phyloP scores from a whole-genome alignment of 2,113 vertebrate species.

The Peucedramus taeniatus region DNA sequence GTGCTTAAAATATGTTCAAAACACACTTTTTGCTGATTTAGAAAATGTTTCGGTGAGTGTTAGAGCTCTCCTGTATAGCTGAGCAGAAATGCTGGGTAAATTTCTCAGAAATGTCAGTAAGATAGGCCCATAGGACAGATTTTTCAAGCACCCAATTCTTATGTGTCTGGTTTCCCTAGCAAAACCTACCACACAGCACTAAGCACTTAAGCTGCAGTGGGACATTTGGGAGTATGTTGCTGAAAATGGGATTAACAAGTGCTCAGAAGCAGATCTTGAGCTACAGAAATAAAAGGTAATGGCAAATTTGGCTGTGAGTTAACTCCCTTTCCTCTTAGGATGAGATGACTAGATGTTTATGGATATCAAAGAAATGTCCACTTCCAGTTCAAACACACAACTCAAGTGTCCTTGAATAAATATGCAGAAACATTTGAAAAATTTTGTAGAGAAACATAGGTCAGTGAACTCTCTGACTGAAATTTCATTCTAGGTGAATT shows the following conservation, averaged over 20 bases:
- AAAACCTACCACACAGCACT: not conserved
- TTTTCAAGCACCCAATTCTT: not conserved
- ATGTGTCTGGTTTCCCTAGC: not conserved
- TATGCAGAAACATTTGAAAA: not conserved
- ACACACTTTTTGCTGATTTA: not conserved
- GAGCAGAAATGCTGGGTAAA: not conserved
- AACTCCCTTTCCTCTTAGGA: not conserved
- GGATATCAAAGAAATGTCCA: not conserved
- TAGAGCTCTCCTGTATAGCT: not conserved
- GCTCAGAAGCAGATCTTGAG: not conserved
- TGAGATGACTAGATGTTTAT: not conserved
- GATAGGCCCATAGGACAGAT: not conserved
- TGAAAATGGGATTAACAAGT: conserved; percentile 18
- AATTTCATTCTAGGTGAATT: not conserved
- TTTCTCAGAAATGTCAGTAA: not conserved
- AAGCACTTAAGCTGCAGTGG: not conserved
- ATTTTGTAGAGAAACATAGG: not conserved
- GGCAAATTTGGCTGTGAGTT: not conserved
- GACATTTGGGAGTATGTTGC: not conserved
- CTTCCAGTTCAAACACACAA: not conserved
- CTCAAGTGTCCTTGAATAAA: not conserved
- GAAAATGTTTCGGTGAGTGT: not conserved
- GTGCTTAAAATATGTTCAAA: not conserved
- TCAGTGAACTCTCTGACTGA: not conserved
- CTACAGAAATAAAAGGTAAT: not conserved